Percentiles rank a stretch among this genome's conserved stretches.
These are phyloP conservation scores for Autographa pulchrina DNA, from an alignment of 2,888 invertebrate genomes.

Conservation along the genomic window DNA sequence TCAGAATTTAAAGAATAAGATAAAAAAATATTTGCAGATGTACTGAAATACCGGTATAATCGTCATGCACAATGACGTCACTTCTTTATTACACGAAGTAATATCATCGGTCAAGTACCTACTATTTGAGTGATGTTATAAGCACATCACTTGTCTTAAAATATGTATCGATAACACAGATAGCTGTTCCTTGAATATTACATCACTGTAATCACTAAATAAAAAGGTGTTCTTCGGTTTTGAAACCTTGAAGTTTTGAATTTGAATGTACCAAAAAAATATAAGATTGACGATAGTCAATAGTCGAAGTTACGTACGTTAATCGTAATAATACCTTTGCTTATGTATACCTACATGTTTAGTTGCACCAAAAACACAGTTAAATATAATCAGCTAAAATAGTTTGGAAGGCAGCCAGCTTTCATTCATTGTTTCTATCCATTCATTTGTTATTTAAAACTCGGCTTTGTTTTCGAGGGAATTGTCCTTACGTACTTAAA, in stretches of 20 bases:
- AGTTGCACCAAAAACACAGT: conserved; percentile 33
- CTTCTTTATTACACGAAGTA: not conserved
- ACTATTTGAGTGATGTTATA: not conserved
- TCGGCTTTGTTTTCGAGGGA: conserved; percentile 37
- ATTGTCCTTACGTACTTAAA: conserved; percentile 34
- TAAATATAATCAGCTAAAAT: conserved; percentile 58
- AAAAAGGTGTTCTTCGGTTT: not conserved
- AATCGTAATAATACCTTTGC: not conserved
- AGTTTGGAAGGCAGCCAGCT: conserved; percentile 67
- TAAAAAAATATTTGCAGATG: not conserved
- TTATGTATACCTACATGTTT: conserved; percentile 1
- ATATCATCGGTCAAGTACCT: not conserved
- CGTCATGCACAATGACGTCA: no score
- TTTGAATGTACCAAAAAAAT: no score
- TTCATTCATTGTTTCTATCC: conserved; percentile 52
- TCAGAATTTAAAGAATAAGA: not conserved
- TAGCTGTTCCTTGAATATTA: not conserved
- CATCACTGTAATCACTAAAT: not conserved
- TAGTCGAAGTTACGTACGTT: not conserved
- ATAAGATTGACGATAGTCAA: no score
- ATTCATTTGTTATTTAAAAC: conserved; percentile 48
- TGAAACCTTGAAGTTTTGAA: no score
- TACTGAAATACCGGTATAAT: not conserved
- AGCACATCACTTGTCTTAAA: not conserved
- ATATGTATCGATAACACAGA: not conserved